These are phyloP conservation scores for Podiceps cristatus DNA, from an alignment of 2,113 vertebrate species.

Conservation along the genomic window DNA sequence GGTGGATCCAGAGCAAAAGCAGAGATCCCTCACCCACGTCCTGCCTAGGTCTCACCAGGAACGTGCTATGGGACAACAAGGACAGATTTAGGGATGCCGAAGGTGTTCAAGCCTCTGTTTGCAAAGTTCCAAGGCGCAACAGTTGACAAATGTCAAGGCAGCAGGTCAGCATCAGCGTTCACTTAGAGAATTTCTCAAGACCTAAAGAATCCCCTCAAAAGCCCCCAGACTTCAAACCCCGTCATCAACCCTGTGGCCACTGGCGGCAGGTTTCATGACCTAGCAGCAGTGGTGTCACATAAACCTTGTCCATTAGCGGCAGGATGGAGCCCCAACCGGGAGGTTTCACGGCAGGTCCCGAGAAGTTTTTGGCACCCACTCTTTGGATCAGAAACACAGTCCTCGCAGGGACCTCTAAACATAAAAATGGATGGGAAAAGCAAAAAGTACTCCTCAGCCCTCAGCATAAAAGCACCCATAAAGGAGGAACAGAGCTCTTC, in stretches of 20 bases:
- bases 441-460: background rate
- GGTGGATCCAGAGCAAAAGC: background rate
- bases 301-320: background rate
- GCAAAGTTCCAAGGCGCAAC: background rate
- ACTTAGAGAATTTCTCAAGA: background rate
- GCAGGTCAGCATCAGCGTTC: background rate
- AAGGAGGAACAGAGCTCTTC: background rate
- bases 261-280: background rate
- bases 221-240: background rate
- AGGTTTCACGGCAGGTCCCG: background rate
- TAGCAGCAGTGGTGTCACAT: background rate
- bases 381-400: background rate
- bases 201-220: background rate
- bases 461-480: background rate
- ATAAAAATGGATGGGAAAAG: background rate
- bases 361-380: background rate
- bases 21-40: background rate
- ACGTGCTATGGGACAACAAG: rapidly evolving
- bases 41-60: background rate
- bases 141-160: background rate
- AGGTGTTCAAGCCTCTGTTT: background rate
- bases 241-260: rapidly evolving
- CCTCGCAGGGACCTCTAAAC: background rate
- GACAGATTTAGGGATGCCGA: background rate
- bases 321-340: background rate